phyloP scores from a whole-genome alignment of 2,113 vertebrate genomes.

The Oncorhynchus mykiss region DNA sequence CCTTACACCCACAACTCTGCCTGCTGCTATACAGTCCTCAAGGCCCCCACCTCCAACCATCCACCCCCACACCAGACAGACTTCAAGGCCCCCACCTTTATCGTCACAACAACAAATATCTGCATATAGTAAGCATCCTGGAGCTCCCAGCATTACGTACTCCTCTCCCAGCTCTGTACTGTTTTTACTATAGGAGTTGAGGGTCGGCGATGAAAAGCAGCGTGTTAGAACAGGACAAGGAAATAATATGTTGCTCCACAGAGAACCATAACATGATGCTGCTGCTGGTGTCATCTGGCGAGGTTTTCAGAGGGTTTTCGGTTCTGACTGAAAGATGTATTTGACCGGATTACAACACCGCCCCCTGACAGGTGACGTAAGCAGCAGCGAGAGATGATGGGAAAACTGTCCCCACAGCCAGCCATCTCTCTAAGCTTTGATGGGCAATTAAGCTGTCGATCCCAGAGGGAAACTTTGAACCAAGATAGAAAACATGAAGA shows the following conservation, averaged over 20 bases:
- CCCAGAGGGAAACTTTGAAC: slow-evolving; percentile 14
- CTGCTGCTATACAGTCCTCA: neutral
- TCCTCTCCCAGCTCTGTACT: slow-evolving; percentile 23
- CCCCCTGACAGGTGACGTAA: slow-evolving; percentile 58
- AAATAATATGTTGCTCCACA: slow-evolving; percentile 31
- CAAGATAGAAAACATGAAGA: neutral
- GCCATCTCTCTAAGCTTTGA: neutral
- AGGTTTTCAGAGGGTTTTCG: slow-evolving; percentile 40
- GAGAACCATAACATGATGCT: slow-evolving; percentile 45
- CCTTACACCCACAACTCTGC: neutral
- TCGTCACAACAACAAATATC: neutral
- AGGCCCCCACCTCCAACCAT: neutral
- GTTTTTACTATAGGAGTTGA: slow-evolving; percentile 37
- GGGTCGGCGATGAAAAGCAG: slow-evolving; percentile 47
- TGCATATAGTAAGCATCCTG: slow-evolving; percentile 10
- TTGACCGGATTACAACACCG: slow-evolving; percentile 43
- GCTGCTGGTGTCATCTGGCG: slow-evolving; percentile 57
- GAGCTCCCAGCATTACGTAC: slow-evolving; percentile 30
- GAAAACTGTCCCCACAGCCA: slow-evolving; percentile 41
- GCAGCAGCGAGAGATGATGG: slow-evolving; percentile 38
- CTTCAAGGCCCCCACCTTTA: slow-evolving; percentile 35
- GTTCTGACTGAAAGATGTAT: slow-evolving; percentile 28
- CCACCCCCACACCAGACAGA: neutral
- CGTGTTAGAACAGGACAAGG: slow-evolving; percentile 40
- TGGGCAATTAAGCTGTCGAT: slow-evolving; percentile 21